Evolutionary conservation across 2,113 vertebrate genomes (phyloP), one percentile per base, ranked within the genome.

Genomic region (Rhea pennata): DNA sequence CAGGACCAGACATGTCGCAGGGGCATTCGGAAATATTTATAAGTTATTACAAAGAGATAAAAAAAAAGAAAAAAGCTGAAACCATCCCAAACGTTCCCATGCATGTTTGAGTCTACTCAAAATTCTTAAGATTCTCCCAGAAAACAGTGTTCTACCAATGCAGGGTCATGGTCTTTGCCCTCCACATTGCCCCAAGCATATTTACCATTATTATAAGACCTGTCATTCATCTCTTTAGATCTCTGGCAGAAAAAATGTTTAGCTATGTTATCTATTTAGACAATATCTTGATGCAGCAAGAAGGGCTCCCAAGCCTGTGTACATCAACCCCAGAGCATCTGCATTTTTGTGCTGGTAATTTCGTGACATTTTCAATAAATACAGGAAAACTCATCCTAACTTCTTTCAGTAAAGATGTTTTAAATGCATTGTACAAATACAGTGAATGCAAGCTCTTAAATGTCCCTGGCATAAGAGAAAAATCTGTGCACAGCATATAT

Each of bases 191-290:
- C 95, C 83, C 80, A 80, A 64, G 96, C 95, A 96, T 97, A 97
- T 97, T 96, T 96, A 97, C 94, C 94, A 96, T 92, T 97, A 97
- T 96, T 96, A 96, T 96, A 95, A 95, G 97, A 94, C 84, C 92
- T 96, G 96, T 89, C 96, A 96, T 89, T 97, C 96, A 96, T 96
- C 87, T 96, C 94, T 90, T 92, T 92, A 96, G 95, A 96, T 94
- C 87, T 97, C 77, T 96, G 94, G 66, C 54, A 90, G 84, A 71
- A 95, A 95, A 97, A 77, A 51, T 4, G 67, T 70, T 96, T 97
- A 89, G 84, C 61, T 95, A 51, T 94, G 96, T 94, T 94, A 94
- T 90, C 90, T 97, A 92, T 88, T 90, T 93, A 93, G 65, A 92
- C 87, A 95, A 96, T 76, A 96, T 83, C 94, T 96, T 83, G 70